phyloP scores from a whole-genome alignment of 2,113 vertebrate genomes.

The Sorex araneus region DNA sequence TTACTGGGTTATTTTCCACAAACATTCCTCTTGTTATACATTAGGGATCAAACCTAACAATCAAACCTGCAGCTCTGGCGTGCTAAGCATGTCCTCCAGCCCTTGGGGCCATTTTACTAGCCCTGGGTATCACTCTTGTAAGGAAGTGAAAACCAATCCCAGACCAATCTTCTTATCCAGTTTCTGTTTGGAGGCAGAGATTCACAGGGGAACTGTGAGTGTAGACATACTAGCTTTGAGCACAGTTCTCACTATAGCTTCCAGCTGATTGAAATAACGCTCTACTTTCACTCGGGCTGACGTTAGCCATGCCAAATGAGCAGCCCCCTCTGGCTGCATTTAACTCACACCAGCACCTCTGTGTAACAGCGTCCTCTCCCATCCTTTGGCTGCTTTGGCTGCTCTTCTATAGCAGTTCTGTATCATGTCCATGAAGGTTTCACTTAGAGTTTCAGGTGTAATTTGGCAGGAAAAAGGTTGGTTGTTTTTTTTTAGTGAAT shows the following conservation, averaged over 20 bases:
- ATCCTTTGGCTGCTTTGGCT: background rate
- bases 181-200: background rate
- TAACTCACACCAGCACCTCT: background rate
- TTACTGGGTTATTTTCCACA: background rate
- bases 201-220: background rate
- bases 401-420: background rate
- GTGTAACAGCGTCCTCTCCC: background rate
- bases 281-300: background rate
- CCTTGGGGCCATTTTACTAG: too few relatives aligned
- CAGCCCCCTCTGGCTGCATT: background rate
- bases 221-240: background rate
- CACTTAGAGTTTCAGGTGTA: constrained; percentile 9
- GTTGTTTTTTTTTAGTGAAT: too few relatives aligned
- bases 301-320: background rate
- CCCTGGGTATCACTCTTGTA: background rate
- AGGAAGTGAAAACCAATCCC: background rate
- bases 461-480: constrained; percentile 6
- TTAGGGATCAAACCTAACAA: background rate
- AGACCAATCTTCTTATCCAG: background rate
- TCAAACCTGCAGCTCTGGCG: too few relatives aligned
- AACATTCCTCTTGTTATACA: background rate
- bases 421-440: background rate
- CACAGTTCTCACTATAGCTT: too few relatives aligned
- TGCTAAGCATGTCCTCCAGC: too few relatives aligned
- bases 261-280: background rate